Base-by-base conservation (phyloP, 2,797 vertebrate genomes). In the Acanthiza pusilla region DNA sequence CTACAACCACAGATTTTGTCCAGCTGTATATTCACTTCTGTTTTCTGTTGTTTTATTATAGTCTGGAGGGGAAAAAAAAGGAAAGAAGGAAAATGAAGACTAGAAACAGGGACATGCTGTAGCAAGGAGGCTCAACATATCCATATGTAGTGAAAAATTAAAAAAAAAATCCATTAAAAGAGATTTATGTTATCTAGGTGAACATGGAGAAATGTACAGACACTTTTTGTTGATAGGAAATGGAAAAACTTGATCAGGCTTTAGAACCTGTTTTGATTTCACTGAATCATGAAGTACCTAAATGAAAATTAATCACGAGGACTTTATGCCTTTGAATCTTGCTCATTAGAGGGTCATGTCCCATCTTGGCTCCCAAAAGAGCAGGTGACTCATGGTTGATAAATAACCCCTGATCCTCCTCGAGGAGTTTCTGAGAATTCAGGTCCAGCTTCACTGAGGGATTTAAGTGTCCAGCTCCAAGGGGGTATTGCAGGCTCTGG, bases 1-100 rank as follows among this genome's bases (percentile, higher is more conserved):
- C 4, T 53, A 15, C 11, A 71, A 12, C 20, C 5, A 29, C 4
- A 15, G 3, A 45, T 63, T 74, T 61, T 86, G 4, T n/a, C 40
- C 5, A 0, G 0, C 45, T 2, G 0, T 36, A 8, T 20, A 16
- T 29, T 68, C 5, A 58, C 2, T 75, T 88, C 60, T 74, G 5
- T 54, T 16, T 47, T 27, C 20, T 70, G 5, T 29, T 65, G 13
- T 61, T 50, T 85, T 63, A 13, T 45, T 38, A 29, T 16, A 10
- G 2, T 10, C 15, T 67, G 16, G 20, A 72, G 12, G 2, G 6
- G 40, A 47, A 17, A 6, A 62, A 51, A 51, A 25, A 9, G 8
- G 23, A 48, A 30, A 63, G 60, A 65, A 14, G 1, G 25, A n/a
- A 43, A 74, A 63, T 23, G 18, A 74, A 54, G 26, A 68, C 4